phyloP scores from a whole-genome alignment of 2,888 invertebrate species.

The Cephus spinipes region DNA sequence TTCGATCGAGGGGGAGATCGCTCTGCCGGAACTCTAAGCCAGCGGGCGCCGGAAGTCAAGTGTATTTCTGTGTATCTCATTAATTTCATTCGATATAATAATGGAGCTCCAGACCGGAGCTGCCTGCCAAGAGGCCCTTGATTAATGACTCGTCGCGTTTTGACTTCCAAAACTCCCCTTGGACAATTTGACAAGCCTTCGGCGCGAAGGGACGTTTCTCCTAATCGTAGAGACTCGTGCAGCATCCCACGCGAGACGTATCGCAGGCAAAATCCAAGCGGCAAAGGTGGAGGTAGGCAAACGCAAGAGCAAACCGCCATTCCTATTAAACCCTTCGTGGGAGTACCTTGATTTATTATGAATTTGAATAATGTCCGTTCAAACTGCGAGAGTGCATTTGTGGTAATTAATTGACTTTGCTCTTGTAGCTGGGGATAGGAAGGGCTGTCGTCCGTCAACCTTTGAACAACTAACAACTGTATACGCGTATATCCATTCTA shows the following conservation, averaged over 20 bases:
- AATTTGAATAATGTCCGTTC: conserved; percentile 21
- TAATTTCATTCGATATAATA: conserved; percentile 67
- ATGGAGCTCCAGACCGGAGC: conserved; percentile 38
- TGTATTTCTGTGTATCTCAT: conserved; percentile 67
- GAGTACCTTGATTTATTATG: conserved; percentile 45
- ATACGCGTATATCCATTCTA: not conserved
- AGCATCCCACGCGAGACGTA: not conserved
- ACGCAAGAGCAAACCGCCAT: not conserved
- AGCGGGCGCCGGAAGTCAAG: conserved; percentile 57
- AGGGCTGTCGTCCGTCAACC: not conserved
- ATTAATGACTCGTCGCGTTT: conserved; percentile 62
- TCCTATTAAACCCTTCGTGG: not conserved
- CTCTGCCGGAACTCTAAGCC: conserved; percentile 43
- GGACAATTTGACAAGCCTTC: conserved; percentile 3
- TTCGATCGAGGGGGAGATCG: conserved; percentile 28
- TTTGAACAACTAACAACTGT: not conserved
- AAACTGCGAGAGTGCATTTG: conserved; percentile 25
- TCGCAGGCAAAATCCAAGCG: not conserved
- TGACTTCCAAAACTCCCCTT: conserved; percentile 36
- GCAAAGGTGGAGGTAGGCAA: not conserved
- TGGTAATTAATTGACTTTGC: conserved; percentile 39
- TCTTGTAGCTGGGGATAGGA: not conserved
- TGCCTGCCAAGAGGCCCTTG: conserved; percentile 41
- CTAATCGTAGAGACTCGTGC: not conserved
- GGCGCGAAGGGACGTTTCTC: not conserved